Evolutionary conservation across 2,888 invertebrate species (phyloP).

Genomic region (Colostygia pectinataria): DNA sequence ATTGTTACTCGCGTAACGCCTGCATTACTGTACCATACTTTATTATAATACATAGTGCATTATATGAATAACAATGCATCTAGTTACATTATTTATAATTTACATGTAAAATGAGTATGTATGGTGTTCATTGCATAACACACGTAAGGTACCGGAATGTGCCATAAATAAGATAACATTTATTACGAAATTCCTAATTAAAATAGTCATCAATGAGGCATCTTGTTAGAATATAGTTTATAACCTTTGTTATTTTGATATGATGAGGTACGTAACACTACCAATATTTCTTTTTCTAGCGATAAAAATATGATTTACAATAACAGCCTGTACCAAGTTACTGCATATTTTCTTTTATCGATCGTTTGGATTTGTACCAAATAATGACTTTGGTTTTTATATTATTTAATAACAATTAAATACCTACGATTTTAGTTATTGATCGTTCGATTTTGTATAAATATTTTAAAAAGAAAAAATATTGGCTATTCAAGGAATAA

Average conservation of each 20-base stretch:
- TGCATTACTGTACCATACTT: background rate
- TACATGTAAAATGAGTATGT: background rate
- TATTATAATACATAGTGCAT: background rate
- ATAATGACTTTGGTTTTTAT: too few relatives aligned
- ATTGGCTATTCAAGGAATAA: too few relatives aligned
- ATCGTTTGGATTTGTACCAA: too few relatives aligned
- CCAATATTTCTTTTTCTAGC: background rate
- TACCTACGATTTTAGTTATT: too few relatives aligned
- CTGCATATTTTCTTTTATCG: conserved; percentile 1
- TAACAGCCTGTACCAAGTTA: background rate
- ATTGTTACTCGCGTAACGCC: conserved; percentile 9
- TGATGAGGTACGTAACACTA: too few relatives aligned
- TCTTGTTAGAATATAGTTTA: background rate
- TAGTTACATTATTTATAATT: background rate
- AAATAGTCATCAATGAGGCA: background rate
- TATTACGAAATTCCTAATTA: conserved; percentile 4
- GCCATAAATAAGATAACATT: conserved; percentile 1
- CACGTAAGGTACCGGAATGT: background rate
- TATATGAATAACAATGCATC: conserved; percentile 1
- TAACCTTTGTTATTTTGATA: too few relatives aligned
- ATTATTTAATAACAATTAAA: too few relatives aligned
- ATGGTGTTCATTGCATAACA: background rate
- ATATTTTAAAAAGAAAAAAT: too few relatives aligned
- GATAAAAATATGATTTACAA: background rate
- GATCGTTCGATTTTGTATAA: too few relatives aligned